Base-by-base conservation (phyloP, 2,888 invertebrate genomes). In the Seira sanloemensis region DNA sequence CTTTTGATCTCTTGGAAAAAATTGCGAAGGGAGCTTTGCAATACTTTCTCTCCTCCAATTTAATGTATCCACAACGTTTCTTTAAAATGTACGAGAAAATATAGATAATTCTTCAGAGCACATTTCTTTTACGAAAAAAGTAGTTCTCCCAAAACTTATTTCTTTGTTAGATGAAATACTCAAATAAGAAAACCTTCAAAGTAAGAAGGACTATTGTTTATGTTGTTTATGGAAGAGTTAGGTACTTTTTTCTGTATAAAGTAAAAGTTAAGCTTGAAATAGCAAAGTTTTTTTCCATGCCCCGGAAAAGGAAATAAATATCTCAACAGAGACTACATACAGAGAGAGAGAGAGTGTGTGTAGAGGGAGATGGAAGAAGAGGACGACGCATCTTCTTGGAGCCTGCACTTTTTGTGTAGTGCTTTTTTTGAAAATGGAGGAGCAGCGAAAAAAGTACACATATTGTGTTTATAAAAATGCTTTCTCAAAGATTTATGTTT, bases 241-340 rank as follows among this genome's bases (percentile, higher is more conserved):
- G 21, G 19, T 58, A 23, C 62, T 26, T 72, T 54, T 58, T 58
- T 19, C 72, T 50, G 7, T 71, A n/a, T n/a, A n/a, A n/a, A n/a
- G n/a, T n/a, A n/a, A n/a, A n/a, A n/a, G n/a, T n/a, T n/a, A n/a
- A n/a, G n/a, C n/a, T n/a, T n/a, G n/a, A n/a, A n/a, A n/a, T n/a
- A n/a, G n/a, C n/a, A n/a, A 25, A 25, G 68, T 26, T 73, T 50
- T 26, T 67, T 25, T 69, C 27, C 75, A 62, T 71, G 50, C 74
- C 62, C 76, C 78, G 83, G 83, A 83, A 83, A 77, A 83, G 83
- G 77, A 83, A 73, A 78, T 83, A 83, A 77, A 83, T 83, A 83
- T 62, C 83, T 83, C 77, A 83, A 78, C 83, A 78, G 71, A 67
- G 66, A 62, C 54, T 67, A 18, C 54, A 77, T 26, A 50, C 21